These are phyloP conservation scores for Sceloporus undulatus DNA, from an alignment of 2,113 vertebrate genomes.

Conservation along the genomic window DNA sequence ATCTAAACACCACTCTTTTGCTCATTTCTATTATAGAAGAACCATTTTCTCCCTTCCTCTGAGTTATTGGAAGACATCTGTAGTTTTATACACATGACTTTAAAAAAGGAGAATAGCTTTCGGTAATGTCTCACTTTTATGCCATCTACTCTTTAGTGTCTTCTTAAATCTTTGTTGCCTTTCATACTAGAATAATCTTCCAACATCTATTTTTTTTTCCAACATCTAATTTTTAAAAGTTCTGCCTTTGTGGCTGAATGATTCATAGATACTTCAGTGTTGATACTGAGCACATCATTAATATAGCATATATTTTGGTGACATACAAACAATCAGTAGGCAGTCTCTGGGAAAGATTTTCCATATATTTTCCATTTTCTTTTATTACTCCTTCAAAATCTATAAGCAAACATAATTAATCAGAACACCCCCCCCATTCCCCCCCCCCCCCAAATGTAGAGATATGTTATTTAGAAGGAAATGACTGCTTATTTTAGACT, in stretches of 20 bases:
- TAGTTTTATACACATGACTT: background rate
- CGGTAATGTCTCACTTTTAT: conserved; percentile 22
- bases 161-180: conserved; percentile 26
- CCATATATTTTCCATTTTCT: conserved; percentile 32
- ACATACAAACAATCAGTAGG: background rate
- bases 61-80: conserved; percentile 22
- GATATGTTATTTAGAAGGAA: background rate
- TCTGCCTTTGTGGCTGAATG: conserved; percentile 32
- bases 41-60: conserved; percentile 6
- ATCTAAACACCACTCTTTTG: background rate
- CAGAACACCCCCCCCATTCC: background rate
- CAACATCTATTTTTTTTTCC: conserved; percentile 39
- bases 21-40: background rate
- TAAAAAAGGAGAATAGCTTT: conserved; percentile 15
- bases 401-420: conserved; percentile 35
- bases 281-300: conserved; percentile 26
- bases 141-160: conserved; percentile 17
- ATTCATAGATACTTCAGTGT: conserved; percentile 22
- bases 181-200: conserved; percentile 25
- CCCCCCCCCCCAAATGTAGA: background rate
- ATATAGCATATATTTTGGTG: conserved; percentile 31
- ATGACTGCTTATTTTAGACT: background rate
- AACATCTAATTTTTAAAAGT: conserved; percentile 44
- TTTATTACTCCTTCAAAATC: conserved; percentile 30
- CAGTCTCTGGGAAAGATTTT: conserved; percentile 22